phyloP scores from a whole-genome alignment of 2,888 invertebrate species.

The Polyploca ridens region DNA sequence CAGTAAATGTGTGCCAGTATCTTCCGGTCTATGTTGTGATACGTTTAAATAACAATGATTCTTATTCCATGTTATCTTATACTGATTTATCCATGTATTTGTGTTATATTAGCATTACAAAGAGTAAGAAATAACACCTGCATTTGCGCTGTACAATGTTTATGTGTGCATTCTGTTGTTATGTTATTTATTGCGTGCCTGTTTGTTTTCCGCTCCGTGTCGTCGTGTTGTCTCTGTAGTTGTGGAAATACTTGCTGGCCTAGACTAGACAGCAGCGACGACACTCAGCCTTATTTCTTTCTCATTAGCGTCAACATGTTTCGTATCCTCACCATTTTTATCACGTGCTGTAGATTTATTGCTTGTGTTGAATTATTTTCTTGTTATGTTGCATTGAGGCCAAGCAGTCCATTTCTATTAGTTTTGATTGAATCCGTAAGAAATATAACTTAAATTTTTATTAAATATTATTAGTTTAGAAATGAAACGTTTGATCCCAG shows the following conservation, averaged over 20 bases:
- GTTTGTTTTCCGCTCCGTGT: not conserved
- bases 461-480: too few species aligned
- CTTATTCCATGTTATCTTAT: too few species aligned
- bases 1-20: too few species aligned
- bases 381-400: not conserved
- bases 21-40: too few species aligned
- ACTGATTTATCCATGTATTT: too few species aligned
- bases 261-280: conserved; percentile 24
- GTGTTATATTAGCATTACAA: too few species aligned
- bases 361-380: not conserved
- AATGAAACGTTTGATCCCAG: too few species aligned
- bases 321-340: conserved; percentile 19
- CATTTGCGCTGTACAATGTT: too few species aligned
- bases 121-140: too few species aligned
- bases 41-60: too few species aligned
- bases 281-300: conserved; percentile 48
- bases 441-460: too few species aligned
- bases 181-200: not conserved
- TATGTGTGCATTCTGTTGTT: too few species aligned
- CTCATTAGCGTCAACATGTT: conserved; percentile 52
- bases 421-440: not conserved
- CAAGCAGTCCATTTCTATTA: not conserved
- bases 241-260: not conserved
- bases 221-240: conserved; percentile 1
- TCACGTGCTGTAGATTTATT: not conserved